Conservation (phyloP, 2,888 invertebrate species). For the Fissipunctia ypsillon region DNA sequence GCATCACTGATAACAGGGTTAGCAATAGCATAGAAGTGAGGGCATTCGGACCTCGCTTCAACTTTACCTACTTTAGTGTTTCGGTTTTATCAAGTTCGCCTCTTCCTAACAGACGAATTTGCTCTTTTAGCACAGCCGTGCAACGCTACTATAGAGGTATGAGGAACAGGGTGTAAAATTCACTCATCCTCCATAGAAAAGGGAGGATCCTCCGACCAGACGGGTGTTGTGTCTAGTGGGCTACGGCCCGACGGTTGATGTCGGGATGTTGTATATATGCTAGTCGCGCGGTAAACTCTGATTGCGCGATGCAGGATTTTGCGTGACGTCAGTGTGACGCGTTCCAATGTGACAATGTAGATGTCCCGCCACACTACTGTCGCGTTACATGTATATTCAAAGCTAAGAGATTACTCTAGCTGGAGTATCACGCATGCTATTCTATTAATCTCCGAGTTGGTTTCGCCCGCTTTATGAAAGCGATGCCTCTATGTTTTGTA, state of each 20-base stretch:
- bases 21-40: background rate
- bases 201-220: no score
- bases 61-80: background rate
- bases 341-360: no score
- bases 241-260: no score
- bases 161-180: no score
- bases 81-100: background rate
- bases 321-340: no score
- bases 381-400: background rate
- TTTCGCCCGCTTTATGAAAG: background rate
- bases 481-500: background rate
- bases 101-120: background rate
- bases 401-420: background rate
- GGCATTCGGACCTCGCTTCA: background rate
- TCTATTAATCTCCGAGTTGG: slow-evolving; percentile 1
- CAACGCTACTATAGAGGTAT: no score
- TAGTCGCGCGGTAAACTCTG: no score
- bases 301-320: no score
- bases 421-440: background rate
- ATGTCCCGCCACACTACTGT: no score
- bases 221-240: no score
- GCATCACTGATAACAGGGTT: slow-evolving; percentile 6
- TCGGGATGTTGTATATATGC: no score
- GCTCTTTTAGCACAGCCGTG: background rate
- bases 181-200: no score